phyloP scores from a whole-genome alignment of 2,888 invertebrate species.

The Dendrolimus pini region DNA sequence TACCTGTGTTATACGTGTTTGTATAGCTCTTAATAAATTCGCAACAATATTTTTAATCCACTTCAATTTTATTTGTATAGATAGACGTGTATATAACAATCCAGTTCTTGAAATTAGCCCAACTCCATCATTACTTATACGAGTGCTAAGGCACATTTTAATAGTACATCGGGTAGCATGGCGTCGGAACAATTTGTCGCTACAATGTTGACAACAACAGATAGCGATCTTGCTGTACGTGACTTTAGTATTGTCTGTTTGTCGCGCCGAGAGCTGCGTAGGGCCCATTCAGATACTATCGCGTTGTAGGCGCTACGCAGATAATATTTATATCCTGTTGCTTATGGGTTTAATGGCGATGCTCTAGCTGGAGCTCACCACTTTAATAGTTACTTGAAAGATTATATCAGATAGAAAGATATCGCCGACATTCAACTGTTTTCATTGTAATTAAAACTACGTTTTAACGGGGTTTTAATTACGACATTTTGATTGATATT shows the following conservation, averaged over 20 bases:
- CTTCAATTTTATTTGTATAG: too few relatives aligned
- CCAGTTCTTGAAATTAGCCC: conserved; percentile 20
- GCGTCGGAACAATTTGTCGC: conserved; percentile 21
- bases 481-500: too few relatives aligned
- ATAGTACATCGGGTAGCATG: conserved; percentile 24
- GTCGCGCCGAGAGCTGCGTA: background rate
- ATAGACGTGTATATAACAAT: conserved; percentile 11
- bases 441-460: too few relatives aligned
- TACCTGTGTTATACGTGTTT: too few relatives aligned
- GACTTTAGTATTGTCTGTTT: background rate
- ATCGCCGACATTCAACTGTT: too few relatives aligned
- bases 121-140: conserved; percentile 24
- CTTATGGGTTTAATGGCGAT: background rate
- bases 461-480: too few relatives aligned
- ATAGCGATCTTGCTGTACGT: conserved; percentile 1
- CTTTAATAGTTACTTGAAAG: background rate
- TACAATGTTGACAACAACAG: conserved; percentile 21
- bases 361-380: background rate
- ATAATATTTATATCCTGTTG: background rate
- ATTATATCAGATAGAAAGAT: too few relatives aligned
- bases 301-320: background rate
- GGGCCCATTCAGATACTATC: background rate
- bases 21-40: too few relatives aligned
- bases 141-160: conserved; percentile 25
- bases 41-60: too few relatives aligned